phyloP scores from a whole-genome alignment of 2,797 vertebrate species.

The Melanotaenia trifasciata region DNA sequence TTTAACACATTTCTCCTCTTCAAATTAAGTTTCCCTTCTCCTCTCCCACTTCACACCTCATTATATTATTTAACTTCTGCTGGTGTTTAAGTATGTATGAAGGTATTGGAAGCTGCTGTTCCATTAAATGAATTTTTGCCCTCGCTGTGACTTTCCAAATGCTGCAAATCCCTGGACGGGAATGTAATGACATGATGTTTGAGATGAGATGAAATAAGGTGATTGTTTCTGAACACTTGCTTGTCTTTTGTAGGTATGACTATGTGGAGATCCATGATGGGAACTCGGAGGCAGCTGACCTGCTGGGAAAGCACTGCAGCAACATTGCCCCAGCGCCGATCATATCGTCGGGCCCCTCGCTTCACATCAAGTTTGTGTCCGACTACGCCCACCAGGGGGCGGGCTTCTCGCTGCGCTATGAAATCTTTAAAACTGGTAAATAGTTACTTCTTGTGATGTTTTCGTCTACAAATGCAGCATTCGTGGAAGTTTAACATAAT shows the following conservation, averaged over 20 bases:
- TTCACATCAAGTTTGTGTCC: slow-evolving; percentile 95
- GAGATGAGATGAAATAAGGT: neutral
- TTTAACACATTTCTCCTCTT: slow-evolving; percentile 33
- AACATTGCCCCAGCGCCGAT: slow-evolving; percentile 96
- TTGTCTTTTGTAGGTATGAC: slow-evolving; percentile 88
- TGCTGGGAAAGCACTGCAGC: slow-evolving; percentile 96
- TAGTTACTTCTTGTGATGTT: neutral
- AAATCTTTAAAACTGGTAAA: slow-evolving; percentile 96
- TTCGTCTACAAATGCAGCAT: neutral
- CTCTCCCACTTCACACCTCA: neutral
- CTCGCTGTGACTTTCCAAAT: neutral
- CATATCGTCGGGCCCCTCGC: slow-evolving; percentile 93
- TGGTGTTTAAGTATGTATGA: neutral
- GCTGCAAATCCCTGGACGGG: neutral
- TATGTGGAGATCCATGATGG: slow-evolving; percentile 98
- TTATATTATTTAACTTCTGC: neutral
- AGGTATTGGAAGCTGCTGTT: neutral
- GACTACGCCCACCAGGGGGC: slow-evolving; percentile 97
- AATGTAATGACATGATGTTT: neutral
- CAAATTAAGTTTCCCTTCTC: slow-evolving; percentile 13
- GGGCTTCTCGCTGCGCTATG: slow-evolving; percentile 97
- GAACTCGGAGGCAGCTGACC: slow-evolving; percentile 88
- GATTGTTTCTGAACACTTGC: neutral
- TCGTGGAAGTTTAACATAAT: neutral
- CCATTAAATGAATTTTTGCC: neutral